Conservation (phyloP, 2,113 vertebrate species). For the Synchiropus splendidus region DNA sequence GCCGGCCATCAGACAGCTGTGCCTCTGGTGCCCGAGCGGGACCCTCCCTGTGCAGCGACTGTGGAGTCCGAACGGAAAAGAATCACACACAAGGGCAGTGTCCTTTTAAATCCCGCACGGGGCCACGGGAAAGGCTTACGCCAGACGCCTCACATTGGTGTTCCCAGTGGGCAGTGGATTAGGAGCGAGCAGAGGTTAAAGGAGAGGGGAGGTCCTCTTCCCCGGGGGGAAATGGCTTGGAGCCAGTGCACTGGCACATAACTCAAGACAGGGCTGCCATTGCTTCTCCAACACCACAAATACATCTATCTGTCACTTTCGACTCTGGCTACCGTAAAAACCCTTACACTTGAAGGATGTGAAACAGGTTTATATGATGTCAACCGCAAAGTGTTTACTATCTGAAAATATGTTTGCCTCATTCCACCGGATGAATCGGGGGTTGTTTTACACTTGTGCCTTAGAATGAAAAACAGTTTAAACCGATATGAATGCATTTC, state of each 20-base stretch:
- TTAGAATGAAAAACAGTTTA: no score
- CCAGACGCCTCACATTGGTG: slow-evolving; percentile 44
- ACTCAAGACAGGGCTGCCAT: slow-evolving; percentile 46
- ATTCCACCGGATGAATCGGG: neutral
- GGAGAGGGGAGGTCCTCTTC: slow-evolving; percentile 57
- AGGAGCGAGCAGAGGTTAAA: slow-evolving; percentile 52
- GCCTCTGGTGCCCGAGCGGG: slow-evolving; percentile 38
- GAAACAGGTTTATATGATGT: slow-evolving; percentile 48
- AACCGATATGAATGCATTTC: no score
- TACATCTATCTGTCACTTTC: slow-evolving; percentile 35
- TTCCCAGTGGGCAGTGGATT: slow-evolving; percentile 60
- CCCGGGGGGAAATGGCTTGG: slow-evolving; percentile 40
- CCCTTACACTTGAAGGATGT: slow-evolving; percentile 33
- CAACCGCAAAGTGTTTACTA: slow-evolving; percentile 52
- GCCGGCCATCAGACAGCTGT: slow-evolving; percentile 41
- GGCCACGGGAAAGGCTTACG: slow-evolving; percentile 42
- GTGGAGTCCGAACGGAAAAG: slow-evolving; percentile 50
- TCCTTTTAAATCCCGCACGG: slow-evolving; percentile 53
- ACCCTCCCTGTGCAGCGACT: slow-evolving; percentile 50
- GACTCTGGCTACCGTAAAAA: slow-evolving; percentile 23
- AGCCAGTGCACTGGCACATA: slow-evolving; percentile 39
- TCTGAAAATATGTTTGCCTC: slow-evolving; percentile 41
- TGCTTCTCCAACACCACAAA: slow-evolving; percentile 43
- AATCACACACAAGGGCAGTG: slow-evolving; percentile 39
- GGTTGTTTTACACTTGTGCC: no score